A percentile compares a stretch with the other conserved stretches of the same genome.
These are phyloP conservation scores for Phymanthus crucifer DNA, from an alignment of 92 coral and sea anemone genomes.

Conservation along the genomic window DNA sequence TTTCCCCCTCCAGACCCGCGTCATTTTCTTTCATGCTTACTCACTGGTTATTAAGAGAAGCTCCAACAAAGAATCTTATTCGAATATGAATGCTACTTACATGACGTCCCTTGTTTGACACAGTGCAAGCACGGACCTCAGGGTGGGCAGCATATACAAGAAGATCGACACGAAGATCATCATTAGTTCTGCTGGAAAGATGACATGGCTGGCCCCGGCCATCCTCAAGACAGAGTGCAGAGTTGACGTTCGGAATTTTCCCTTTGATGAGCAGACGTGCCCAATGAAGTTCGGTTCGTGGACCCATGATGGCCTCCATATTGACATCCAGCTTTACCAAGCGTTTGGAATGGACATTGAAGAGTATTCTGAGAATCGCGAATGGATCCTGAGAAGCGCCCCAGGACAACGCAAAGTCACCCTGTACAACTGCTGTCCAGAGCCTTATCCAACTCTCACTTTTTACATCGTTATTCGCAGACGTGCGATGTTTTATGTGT, in stretches of 20 bases:
- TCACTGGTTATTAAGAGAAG: too few species aligned
- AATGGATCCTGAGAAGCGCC: slow-evolving; percentile 46
- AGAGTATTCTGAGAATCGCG: slow-evolving; percentile 41
- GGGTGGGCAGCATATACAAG: slow-evolving; percentile 30
- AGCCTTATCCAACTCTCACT: slow-evolving; percentile 40
- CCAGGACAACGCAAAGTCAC: slow-evolving; percentile 29
- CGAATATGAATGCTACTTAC: too few species aligned
- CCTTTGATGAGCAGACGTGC: slow-evolving; percentile 66
- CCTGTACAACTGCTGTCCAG: slow-evolving; percentile 51
- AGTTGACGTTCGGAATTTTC: slow-evolving; percentile 55
- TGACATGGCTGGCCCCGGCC: slow-evolving; percentile 62
- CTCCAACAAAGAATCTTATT: too few species aligned
- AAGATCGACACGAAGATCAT: slow-evolving; percentile 51
- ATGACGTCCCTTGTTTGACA: neutral
- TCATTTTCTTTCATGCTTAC: too few species aligned
- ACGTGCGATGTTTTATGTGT: slow-evolving; percentile 49
- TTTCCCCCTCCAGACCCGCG: too few species aligned
- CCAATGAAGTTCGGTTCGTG: slow-evolving; percentile 68
- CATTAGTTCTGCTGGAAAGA: slow-evolving; percentile 31
- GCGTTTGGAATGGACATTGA: slow-evolving; percentile 30
- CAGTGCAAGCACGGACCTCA: slow-evolving; percentile 33
- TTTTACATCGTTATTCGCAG: slow-evolving; percentile 44
- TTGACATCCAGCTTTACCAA: slow-evolving; percentile 43
- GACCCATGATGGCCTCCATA: slow-evolving; percentile 39
- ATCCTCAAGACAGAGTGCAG: slow-evolving; percentile 57